Percentiles rank a stretch among this genome's conserved stretches.
Conservation (phyloP, 2,888 invertebrate species). For the Tiphia femorata region DNA sequence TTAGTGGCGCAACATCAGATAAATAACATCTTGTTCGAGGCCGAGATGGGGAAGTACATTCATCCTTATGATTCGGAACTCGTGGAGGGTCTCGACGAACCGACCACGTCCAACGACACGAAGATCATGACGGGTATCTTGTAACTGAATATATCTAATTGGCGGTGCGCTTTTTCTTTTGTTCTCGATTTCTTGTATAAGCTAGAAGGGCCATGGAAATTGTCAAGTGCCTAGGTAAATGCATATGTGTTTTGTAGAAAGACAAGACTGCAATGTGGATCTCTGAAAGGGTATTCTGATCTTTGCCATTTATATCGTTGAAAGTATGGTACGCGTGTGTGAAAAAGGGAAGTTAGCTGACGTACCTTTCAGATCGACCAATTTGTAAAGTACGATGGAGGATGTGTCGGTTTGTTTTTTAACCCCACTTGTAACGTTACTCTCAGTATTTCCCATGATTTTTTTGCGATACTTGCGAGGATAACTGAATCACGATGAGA, state of each 20-base stretch:
- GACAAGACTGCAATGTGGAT: no score
- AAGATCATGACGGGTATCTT: constrained; percentile 10
- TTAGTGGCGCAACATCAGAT: constrained; percentile 26
- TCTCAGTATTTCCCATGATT: constrained; percentile 85
- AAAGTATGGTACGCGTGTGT: background rate
- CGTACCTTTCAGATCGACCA: constrained; percentile 89
- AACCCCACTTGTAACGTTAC: constrained; percentile 92
- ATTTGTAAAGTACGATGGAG: constrained; percentile 86
- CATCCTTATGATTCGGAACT: constrained; percentile 7
- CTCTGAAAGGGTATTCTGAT: no score
- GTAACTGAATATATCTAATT: background rate
- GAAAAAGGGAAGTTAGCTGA: background rate
- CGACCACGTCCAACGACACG: constrained; percentile 18
- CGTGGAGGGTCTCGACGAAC: constrained; percentile 18
- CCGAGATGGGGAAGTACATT: constrained; percentile 27
- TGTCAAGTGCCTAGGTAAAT: no score
- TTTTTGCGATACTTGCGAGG: background rate
- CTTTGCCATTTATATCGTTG: no score
- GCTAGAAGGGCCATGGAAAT: no score
- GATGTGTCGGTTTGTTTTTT: constrained; percentile 94
- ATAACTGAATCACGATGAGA: background rate
- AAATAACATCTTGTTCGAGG: constrained; percentile 28
- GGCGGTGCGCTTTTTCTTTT: no score
- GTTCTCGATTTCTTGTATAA: no score
- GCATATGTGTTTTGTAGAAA: no score